These are phyloP conservation scores for Pygocentrus nattereri DNA, from an alignment of 2,797 vertebrate genomes.

Conservation along the genomic window DNA sequence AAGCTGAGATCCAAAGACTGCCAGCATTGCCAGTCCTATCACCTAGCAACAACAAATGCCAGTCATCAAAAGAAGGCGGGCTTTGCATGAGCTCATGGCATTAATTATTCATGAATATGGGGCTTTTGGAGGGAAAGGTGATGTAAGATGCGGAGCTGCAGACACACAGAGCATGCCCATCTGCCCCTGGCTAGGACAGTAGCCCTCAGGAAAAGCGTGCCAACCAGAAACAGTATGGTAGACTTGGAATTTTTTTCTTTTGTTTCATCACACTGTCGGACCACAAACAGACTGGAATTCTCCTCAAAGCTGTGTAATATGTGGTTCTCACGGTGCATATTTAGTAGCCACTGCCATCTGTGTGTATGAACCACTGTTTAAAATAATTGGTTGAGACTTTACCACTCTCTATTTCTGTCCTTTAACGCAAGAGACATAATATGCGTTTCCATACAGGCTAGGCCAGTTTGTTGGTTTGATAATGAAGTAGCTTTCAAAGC, in stretches of 20 bases:
- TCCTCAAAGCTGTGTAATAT: slow-evolving; percentile 21
- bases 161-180: slow-evolving; percentile 37
- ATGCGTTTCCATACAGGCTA: not conserved
- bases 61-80: slow-evolving; percentile 34
- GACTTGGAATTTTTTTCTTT: slow-evolving; percentile 25
- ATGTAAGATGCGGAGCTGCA: slow-evolving; percentile 23
- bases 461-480: not conserved
- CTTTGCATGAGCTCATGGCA: slow-evolving; percentile 34
- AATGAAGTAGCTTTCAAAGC: not conserved
- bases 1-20: slow-evolving; percentile 49
- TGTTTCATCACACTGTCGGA: slow-evolving; percentile 33
- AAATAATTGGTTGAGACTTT: not conserved
- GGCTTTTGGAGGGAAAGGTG: slow-evolving; percentile 32
- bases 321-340: not conserved
- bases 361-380: not conserved
- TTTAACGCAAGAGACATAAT: not conserved
- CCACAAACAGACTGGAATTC: slow-evolving; percentile 15
- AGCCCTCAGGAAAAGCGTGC: not conserved
- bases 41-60: slow-evolving; percentile 44
- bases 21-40: slow-evolving; percentile 23
- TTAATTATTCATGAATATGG: slow-evolving; percentile 60
- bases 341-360: not conserved
- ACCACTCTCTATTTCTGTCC: not conserved
- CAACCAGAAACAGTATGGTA: slow-evolving; percentile 17
- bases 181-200: slow-evolving; percentile 29